These are phyloP conservation scores for fruit fly (Drosophila melanogaster) DNA, from an alignment of 1,140 invertebrate species.

Conservation along the genomic window Release_6_plus_ISO1_MT NT_037436.4:10260501-10261000, in stretches of 20 bases:
- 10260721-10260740: slow-evolving; percentile 47
- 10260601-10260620: slow-evolving; percentile 23
- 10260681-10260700: slow-evolving; percentile 50
- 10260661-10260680: slow-evolving; percentile 24
- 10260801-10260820: slow-evolving; percentile 46
- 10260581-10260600: slow-evolving; percentile 71
- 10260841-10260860: slow-evolving; percentile 41
- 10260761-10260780: slow-evolving; percentile 79
- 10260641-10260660: slow-evolving; percentile 45
- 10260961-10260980: slow-evolving; percentile 3
- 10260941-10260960: background rate
- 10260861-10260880: slow-evolving; percentile 42
- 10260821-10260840: slow-evolving; percentile 58
- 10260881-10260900: slow-evolving; percentile 70
- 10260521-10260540: slow-evolving; percentile 72
- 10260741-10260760: slow-evolving; percentile 74
- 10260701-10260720: slow-evolving; percentile 45
- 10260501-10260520: slow-evolving; percentile 29
- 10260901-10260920: slow-evolving; percentile 83
- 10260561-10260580: slow-evolving; percentile 60
- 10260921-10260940: slow-evolving; percentile 21
- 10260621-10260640: slow-evolving; percentile 67
- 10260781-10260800: slow-evolving; percentile 35
- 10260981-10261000: slow-evolving; percentile 35
- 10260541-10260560: slow-evolving; percentile 79